Percentiles rank a stretch among this genome's conserved stretches.
Conservation (phyloP, 1,140 invertebrate species). For the Pemphigus obesinymphae region DNA sequence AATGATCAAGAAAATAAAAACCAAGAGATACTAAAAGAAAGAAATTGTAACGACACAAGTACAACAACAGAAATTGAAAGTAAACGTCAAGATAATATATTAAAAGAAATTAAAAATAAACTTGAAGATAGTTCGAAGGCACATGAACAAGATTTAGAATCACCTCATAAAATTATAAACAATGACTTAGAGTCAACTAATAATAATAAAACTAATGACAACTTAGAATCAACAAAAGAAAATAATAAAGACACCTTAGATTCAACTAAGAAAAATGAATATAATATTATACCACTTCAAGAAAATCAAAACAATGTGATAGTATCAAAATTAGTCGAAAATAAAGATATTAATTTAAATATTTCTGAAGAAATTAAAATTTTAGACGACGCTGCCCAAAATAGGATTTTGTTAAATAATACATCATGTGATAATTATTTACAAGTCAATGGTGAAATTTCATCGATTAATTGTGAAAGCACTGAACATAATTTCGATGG, state of each 20-base stretch:
- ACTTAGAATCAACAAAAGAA: background rate
- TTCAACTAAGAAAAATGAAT: background rate
- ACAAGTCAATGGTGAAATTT: slow-evolving; percentile 7
- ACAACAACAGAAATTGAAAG: background rate
- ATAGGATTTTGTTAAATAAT: background rate
- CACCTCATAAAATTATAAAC: background rate
- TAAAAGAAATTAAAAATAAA: slow-evolving; percentile 40
- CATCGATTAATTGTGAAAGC: background rate
- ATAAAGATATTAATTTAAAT: background rate
- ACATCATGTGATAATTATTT: background rate
- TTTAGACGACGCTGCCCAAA: slow-evolving; percentile 36
- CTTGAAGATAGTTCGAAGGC: slow-evolving; percentile 35
- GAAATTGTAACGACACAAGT: background rate
- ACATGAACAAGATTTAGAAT: slow-evolving; percentile 33
- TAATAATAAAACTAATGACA: background rate
- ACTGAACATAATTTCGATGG: background rate
- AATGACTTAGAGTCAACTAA: background rate
- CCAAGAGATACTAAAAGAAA: background rate
- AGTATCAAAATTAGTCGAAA: background rate
- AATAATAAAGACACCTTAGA: too few species aligned
- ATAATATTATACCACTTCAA: background rate
- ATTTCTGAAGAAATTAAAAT: slow-evolving; percentile 43
- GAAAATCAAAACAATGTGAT: background rate
- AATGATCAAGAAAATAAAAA: background rate
- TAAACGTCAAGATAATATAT: slow-evolving; percentile 28